These are phyloP conservation scores for Muscicapa striata DNA, from an alignment of 2,797 vertebrate species.

Conservation along the genomic window DNA sequence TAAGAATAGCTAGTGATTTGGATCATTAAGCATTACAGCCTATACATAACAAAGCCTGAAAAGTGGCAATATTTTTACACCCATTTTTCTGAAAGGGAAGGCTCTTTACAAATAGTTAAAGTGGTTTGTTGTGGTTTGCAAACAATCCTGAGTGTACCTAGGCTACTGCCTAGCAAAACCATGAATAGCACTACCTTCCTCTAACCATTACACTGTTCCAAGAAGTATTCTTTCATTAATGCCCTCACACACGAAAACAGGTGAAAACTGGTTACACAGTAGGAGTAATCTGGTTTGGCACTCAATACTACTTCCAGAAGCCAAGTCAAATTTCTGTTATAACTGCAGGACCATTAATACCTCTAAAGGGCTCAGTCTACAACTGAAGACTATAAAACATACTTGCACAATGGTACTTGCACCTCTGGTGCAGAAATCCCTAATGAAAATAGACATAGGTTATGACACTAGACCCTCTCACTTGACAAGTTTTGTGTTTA, in stretches of 20 bases:
- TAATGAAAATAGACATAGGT: neutral
- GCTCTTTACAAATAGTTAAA: neutral
- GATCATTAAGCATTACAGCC: neutral
- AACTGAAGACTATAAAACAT: neutral
- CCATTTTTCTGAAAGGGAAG: neutral
- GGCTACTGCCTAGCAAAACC: neutral
- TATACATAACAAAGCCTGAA: neutral
- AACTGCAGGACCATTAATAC: neutral
- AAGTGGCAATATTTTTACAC: neutral
- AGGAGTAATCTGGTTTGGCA: constrained; percentile 37
- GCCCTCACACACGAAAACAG: neutral
- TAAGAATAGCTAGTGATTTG: neutral
- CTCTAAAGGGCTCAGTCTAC: constrained; percentile 5
- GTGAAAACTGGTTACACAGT: constrained; percentile 39
- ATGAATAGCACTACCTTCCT: neutral
- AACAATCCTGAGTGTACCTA: neutral
- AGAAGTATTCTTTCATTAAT: constrained; percentile 35
- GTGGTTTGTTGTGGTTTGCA: constrained; percentile 3
- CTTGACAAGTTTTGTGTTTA: neutral
- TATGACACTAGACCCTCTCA: neutral
- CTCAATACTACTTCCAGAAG: neutral
- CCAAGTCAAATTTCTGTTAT: constrained; percentile 17
- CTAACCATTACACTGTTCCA: constrained; percentile 1
- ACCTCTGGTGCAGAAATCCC: neutral
- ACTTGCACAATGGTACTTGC: neutral